A percentile compares a stretch with the other conserved stretches of the same genome.
Evolutionary conservation across 2,113 vertebrate species (phyloP).

Genomic region (Mystacornis crossleyi): DNA sequence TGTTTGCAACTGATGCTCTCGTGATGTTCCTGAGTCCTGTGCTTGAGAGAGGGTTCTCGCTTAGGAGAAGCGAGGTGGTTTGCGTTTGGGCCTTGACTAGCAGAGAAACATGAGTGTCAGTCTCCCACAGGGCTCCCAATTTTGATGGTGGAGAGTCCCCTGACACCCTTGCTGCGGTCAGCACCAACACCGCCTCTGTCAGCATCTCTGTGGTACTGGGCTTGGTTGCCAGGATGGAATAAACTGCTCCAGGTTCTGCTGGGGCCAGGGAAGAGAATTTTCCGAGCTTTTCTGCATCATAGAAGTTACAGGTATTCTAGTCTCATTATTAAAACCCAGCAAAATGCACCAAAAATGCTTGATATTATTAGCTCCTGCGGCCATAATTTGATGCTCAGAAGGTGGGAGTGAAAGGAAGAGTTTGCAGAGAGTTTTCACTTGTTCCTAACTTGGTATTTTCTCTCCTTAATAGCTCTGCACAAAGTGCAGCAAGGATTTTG

Average conservation of each 20-base stretch:
- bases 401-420: background rate
- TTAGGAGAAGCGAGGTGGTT: background rate
- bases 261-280: background rate
- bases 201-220: background rate
- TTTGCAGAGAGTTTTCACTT: background rate
- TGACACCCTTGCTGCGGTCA: background rate
- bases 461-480: background rate
- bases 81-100: background rate
- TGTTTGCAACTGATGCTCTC: rapidly evolving
- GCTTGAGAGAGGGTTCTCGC: background rate
- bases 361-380: background rate
- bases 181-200: background rate
- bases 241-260: background rate
- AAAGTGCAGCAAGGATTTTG: background rate
- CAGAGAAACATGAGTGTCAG: rapidly evolving
- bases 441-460: constrained; percentile 21
- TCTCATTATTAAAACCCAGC: background rate
- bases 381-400: background rate
- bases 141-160: background rate
- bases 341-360: background rate
- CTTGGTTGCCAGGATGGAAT: background rate
- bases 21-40: rapidly evolving
- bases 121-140: background rate
- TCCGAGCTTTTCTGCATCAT: background rate
- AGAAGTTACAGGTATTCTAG: background rate